These are phyloP conservation scores for Pardosa pseudoannulata DNA, from an alignment of 2,888 invertebrate species.

Conservation along the genomic window DNA sequence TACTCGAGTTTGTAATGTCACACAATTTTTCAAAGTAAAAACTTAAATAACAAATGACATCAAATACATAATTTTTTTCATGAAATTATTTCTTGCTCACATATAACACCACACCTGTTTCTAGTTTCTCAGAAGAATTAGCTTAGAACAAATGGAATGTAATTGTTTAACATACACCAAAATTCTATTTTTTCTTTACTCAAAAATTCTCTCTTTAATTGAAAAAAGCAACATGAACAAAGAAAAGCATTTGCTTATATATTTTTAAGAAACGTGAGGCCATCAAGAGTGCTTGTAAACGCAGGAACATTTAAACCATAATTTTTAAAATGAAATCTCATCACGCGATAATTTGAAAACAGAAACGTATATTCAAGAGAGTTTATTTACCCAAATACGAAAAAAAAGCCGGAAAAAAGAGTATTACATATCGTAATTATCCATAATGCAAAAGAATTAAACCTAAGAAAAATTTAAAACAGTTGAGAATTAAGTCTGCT, in stretches of 20 bases:
- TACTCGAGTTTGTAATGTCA: too few species aligned
- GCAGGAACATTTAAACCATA: slow-evolving; percentile 18
- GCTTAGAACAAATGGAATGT: background rate
- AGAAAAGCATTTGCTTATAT: background rate
- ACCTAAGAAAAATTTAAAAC: slow-evolving; percentile 33
- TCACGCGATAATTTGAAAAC: slow-evolving; percentile 55
- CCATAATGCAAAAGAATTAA: slow-evolving; percentile 56
- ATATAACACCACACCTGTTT: too few species aligned
- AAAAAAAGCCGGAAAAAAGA: background rate
- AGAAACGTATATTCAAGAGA: background rate
- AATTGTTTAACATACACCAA: background rate
- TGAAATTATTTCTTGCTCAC: too few species aligned
- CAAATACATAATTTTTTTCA: too few species aligned
- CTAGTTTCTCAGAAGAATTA: background rate
- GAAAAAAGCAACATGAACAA: background rate
- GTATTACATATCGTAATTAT: slow-evolving; percentile 60
- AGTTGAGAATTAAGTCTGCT: slow-evolving; percentile 45
- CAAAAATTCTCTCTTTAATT: background rate
- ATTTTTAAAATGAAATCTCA: slow-evolving; percentile 43
- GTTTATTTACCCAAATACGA: slow-evolving; percentile 14
- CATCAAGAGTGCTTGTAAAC: background rate
- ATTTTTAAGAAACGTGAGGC: background rate
- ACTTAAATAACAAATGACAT: too few species aligned
- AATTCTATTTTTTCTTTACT: background rate
- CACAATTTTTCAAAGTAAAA: too few species aligned